Evolutionary conservation across 2,797 vertebrate species (phyloP).

Genomic region (Typhlichthys eigenmanni): DNA sequence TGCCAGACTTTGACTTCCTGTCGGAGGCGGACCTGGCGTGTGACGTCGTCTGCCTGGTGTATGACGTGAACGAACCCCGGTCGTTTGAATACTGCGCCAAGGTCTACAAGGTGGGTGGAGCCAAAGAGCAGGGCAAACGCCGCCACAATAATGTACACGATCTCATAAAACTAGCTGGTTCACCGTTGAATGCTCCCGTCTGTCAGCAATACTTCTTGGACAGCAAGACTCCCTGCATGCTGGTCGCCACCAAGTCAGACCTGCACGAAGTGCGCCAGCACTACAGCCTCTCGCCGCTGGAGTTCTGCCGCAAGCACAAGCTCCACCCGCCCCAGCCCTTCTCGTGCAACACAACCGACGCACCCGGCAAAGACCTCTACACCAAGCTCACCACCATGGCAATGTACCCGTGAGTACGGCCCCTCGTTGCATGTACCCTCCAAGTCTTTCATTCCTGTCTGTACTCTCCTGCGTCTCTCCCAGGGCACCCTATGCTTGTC

Average conservation of each 20-base stretch:
- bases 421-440: neutral
- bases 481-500: neutral
- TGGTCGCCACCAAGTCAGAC: constrained; percentile 93
- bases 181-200: neutral
- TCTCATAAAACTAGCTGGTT: neutral
- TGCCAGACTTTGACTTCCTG: constrained; percentile 89
- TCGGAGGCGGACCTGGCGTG: constrained; percentile 87
- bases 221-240: constrained; percentile 93
- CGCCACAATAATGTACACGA: no score
- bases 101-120: constrained; percentile 88
- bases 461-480: neutral
- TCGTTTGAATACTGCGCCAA: constrained; percentile 97
- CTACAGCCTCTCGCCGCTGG: constrained; percentile 85
- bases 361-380: constrained; percentile 91
- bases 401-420: constrained; percentile 97
- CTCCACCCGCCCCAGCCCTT: constrained; percentile 96
- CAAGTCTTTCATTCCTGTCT: neutral
- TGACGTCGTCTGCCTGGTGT: constrained; percentile 94
- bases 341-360: constrained; percentile 87
- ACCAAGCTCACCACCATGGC: constrained; percentile 97
- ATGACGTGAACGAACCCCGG: constrained; percentile 88
- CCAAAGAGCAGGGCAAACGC: neutral
- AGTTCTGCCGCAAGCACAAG: constrained; percentile 98
- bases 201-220: constrained; percentile 94
- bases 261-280: constrained; percentile 93